Base-by-base conservation (phyloP, 2,113 vertebrate genomes). In the Blennius ocellaris region DNA sequence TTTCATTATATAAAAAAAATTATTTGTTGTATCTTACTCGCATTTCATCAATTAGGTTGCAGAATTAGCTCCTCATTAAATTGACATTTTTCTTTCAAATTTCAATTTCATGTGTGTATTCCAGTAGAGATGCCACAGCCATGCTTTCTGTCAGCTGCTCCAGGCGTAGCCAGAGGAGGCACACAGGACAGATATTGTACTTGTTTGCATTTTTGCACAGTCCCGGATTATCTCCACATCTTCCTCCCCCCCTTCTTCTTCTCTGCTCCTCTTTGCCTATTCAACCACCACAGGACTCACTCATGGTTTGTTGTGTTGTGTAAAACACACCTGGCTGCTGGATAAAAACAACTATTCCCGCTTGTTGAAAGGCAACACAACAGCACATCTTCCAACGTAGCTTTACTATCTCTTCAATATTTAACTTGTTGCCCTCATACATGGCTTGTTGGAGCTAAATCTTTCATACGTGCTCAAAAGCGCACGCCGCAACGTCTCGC, bases 401-500 rank as follows among this genome's bases (percentile, higher is more conserved):
- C 64, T 58, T 60, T 57, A 60, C 53, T 50, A 11, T 8, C 63
- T 71, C 50, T 78, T 89, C 45, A 89, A 82, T 89, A 87, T 87
- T 89, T 89, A 76, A 88, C 78, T 57, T 52, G 8, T 54, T 44
- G 41, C 30, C 43, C 41, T 87, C 78, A 66, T 69, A 71, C 61
- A 8, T 53, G 66, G 38, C 74, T 73, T 76, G 54, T 73, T 12
- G 45, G 53, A 68, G 47, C 43, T 78, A 56, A 74, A 89, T 87
- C 79, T 89, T 86, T 86, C 59, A 78, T 82, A 71, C 6, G 0
- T 43, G n/a, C 53, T 69, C 41, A 56, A 77, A 81, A 73, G 60
- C 52, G 48, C 17, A 10, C 21, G 69, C 30, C 47, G 16, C 59
- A 55, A 36, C 6, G 37, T 62, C 57, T 64, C 40, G 64, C 70